Evolutionary conservation across 2,797 vertebrate genomes (phyloP), one percentile per base, ranked within the genome.

Genomic region (Pangasius djambal): DNA sequence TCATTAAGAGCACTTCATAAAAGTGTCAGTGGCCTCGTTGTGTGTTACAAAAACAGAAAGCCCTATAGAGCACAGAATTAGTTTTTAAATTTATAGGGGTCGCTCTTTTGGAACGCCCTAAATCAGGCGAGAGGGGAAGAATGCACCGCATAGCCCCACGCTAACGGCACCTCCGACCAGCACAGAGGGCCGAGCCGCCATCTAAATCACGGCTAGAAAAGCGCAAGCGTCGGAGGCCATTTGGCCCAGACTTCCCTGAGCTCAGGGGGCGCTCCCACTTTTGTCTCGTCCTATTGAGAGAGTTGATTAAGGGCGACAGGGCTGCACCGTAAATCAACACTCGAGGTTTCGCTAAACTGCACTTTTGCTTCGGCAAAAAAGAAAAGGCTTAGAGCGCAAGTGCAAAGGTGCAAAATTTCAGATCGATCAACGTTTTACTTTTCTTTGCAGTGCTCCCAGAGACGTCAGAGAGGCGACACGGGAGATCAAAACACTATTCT

Each of bases 1-100:
- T 98, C 97, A 98, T 99, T 98, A 98, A 96, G 96, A 97, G 96
- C 97, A 98, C 98, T 99, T 98, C 97, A 95, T 99, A 98, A 99
- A 99, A 98, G 97, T 96, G 98, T 97, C 98, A 97, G 95, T 95
- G 95, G 96, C 94, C 94, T 96, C 96, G 97, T 97, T 97, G 94
- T 96, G 96, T 95, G 96, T 94, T 96, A 96, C 95, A 95, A 97
- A 97, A 97, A 96, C 95, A 97, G 96, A 97, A 97, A 97, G 97
- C 96, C 97, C 97, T 96, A 96, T 96, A 96, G 97, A 97, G 97
- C 95, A 95, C 97, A 97, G 97, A 97, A 97, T 96, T 97, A 97
- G 96, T 96, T 96, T 97, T 97, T 94, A 96, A 96, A 98, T 98
- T 98, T 98, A 98, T 97, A 94, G 98, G 95, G 96, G 96, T 96